Evolutionary conservation across 2,888 invertebrate species (phyloP).

Genomic region (Eledone cirrhosa): DNA sequence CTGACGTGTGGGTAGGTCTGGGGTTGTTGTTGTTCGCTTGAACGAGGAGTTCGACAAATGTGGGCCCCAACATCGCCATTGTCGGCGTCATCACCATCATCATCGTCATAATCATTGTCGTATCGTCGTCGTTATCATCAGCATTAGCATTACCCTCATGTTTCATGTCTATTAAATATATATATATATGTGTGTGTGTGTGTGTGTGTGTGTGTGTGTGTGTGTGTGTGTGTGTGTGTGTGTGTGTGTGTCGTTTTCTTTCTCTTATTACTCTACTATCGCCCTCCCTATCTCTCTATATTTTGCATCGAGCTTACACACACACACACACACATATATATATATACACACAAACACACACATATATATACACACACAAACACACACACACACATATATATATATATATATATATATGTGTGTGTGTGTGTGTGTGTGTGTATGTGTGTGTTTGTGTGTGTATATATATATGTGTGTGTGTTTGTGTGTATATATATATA

Average conservation of each 20-base stretch:
- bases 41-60: neutral
- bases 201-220: too few species aligned
- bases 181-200: too few species aligned
- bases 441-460: conserved; percentile 24
- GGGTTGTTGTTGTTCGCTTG: neutral
- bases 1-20: neutral
- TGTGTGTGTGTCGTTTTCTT: too few species aligned
- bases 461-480: conserved; percentile 27
- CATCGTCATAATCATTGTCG: neutral
- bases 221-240: too few species aligned
- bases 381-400: conserved; percentile 15
- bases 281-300: too few species aligned
- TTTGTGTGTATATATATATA: conserved; percentile 25
- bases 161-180: neutral
- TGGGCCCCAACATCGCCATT: neutral
- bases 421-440: neutral
- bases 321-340: neutral
- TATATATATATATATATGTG: neutral
- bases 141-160: neutral
- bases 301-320: neutral
- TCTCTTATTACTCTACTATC: too few species aligned
- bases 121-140: neutral
- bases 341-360: neutral
- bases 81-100: conserved; percentile 2
- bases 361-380: neutral